Base-by-base conservation (phyloP, 2,888 invertebrate species). In the Merodon equestris region DNA sequence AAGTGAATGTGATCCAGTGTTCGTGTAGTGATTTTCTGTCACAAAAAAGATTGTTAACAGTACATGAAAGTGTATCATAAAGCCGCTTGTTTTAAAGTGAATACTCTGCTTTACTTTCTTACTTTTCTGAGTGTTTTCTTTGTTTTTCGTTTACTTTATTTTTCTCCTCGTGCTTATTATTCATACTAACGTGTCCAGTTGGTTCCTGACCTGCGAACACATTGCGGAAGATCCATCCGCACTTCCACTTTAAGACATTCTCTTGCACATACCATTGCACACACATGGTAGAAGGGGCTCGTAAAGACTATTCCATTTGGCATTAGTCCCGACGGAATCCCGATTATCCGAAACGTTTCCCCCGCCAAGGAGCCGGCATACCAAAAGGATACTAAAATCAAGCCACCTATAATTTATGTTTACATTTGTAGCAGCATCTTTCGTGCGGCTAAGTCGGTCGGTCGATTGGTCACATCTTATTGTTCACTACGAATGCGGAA, bases 381-480 rank as follows among this genome's bases (percentile, higher is more conserved):
- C 7, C 40, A 54, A 36, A 19, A 50, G 57, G 38, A 38, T 34
- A 13, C 58, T 53, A 34, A 64, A 48, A 54, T 18, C 1, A 42
- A 67, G 77, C 72, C 77, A 77, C 77, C 77, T 77, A 77, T 77
- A 77, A 77, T 72, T 77, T 77, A 77, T 72, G 67, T 67, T 72
- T 77, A 67, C 66, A 67, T 72, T 67, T 72, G 50, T 67, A 67
- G 67, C 40, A 56, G 48, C 44, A 64, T 68, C 44, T 13, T 36
- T 50, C 45, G 27, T 27, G 27, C 27, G 27, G 27, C 27, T 27
- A 27, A 7, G 27, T 27, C 27, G 27, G 27, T 27, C 7, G 27
- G 27, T 27, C 27, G 7, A 27, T 47, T 64, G 66, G 73, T 61
- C 67, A 74, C 61, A 67, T 74, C 51, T 68, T 45, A 15, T 51